Conservation (phyloP, 1,140 invertebrate genomes). For the Micrasema minimum region DNA sequence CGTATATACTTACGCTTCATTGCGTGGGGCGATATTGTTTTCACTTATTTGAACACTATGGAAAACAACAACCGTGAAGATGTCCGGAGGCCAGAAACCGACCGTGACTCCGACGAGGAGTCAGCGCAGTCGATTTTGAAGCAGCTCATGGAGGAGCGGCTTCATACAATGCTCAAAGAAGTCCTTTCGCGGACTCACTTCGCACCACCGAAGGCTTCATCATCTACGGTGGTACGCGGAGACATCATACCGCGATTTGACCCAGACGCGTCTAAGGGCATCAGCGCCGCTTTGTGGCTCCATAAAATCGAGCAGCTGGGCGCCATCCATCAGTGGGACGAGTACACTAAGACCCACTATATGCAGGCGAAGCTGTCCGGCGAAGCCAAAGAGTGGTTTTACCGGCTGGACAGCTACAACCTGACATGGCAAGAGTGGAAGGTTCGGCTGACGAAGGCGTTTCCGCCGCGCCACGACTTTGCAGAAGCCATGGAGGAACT, state of each 20-base stretch:
- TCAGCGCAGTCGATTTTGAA: too few species aligned
- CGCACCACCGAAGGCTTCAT: too few species aligned
- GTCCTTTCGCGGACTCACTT: too few species aligned
- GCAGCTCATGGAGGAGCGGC: too few species aligned
- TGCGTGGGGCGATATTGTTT: too few species aligned
- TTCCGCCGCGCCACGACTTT: conserved; percentile 52
- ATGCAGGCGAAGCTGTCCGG: conserved; percentile 55
- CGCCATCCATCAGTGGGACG: conserved; percentile 52
- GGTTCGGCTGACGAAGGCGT: conserved; percentile 44
- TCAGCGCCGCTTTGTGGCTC: conserved; percentile 48
- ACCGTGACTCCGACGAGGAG: too few species aligned
- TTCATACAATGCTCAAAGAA: too few species aligned
- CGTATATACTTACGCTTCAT: too few species aligned
- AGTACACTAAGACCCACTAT: conserved; percentile 47
- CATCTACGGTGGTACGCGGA: background rate
- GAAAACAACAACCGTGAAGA: too few species aligned
- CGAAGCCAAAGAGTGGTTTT: conserved; percentile 53
- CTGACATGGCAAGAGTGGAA: conserved; percentile 55
- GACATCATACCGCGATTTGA: background rate
- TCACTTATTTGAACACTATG: too few species aligned
- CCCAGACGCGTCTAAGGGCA: conserved; percentile 34
- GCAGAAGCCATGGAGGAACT: conserved; percentile 53
- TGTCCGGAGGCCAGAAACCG: too few species aligned
- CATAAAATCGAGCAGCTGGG: conserved; percentile 55
- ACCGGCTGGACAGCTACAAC: conserved; percentile 53